A percentile compares a stretch with the other conserved stretches of the same genome.
These are phyloP conservation scores for Petrocephalus zakoni DNA, from an alignment of 2,113 vertebrate genomes.

Conservation along the genomic window DNA sequence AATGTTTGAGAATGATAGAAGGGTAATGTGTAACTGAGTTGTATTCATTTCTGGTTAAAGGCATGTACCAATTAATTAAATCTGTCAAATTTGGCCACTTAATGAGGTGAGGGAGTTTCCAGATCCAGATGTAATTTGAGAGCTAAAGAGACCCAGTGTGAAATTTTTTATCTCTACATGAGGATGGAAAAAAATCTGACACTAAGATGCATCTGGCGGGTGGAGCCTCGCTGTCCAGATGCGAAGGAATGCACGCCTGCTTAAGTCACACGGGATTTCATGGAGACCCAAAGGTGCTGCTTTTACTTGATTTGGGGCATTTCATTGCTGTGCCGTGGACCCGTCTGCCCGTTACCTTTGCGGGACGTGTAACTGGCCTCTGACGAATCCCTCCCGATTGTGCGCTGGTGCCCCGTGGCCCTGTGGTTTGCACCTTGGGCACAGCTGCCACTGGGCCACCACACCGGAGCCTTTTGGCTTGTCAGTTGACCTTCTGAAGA, in stretches of 20 bases:
- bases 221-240: background rate
- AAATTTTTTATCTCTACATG: background rate
- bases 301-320: background rate
- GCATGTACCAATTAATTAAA: background rate
- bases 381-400: background rate
- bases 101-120: background rate
- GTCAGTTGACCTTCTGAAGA: background rate
- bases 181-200: background rate
- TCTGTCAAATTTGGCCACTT: constrained; percentile 7
- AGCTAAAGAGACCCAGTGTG: background rate
- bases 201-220: background rate
- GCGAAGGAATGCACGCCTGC: background rate
- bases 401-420: background rate
- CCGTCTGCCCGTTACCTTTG: background rate
- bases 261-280: background rate
- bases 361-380: background rate
- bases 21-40: background rate
- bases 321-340: background rate
- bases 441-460: background rate
- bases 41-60: background rate
- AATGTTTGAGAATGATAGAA: background rate
- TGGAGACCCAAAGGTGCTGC: background rate
- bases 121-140: background rate
- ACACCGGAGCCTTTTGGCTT: background rate
- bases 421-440: background rate